Evolutionary conservation across 1,140 invertebrate genomes (phyloP).

Genomic region (Bombus turneri): DNA sequence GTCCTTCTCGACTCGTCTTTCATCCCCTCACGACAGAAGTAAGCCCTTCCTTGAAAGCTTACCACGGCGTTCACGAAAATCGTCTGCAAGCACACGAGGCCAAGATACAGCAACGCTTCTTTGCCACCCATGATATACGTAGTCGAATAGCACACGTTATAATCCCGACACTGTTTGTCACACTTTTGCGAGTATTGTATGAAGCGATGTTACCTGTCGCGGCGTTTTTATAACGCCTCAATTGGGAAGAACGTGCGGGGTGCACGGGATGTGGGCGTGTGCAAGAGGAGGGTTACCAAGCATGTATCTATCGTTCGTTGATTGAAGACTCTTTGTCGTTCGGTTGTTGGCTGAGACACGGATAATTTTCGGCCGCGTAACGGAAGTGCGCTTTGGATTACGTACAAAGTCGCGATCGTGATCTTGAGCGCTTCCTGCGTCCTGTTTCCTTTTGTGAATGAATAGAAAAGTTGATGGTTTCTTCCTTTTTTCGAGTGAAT

Average conservation of each 20-base stretch:
- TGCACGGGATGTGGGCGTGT: slow-evolving; percentile 76
- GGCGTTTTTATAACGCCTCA: slow-evolving; percentile 68
- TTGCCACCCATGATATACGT: slow-evolving; percentile 33
- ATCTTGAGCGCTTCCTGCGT: slow-evolving; percentile 53
- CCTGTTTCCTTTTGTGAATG: not conserved
- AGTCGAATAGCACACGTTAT: not conserved
- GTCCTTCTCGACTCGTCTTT: too few species aligned
- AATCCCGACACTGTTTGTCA: not conserved
- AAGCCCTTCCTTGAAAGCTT: slow-evolving; percentile 40
- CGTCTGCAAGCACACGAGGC: slow-evolving; percentile 44
- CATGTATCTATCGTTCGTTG: slow-evolving; percentile 49
- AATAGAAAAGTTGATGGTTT: too few species aligned
- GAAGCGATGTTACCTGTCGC: not conserved
- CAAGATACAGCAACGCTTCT: slow-evolving; percentile 31
- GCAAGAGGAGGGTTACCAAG: slow-evolving; percentile 29
- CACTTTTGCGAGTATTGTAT: slow-evolving; percentile 26
- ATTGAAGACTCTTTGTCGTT: slow-evolving; percentile 52
- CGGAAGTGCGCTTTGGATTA: slow-evolving; percentile 57
- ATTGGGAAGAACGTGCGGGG: not conserved
- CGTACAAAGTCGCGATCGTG: slow-evolving; percentile 5
- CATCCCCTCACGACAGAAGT: too few species aligned
- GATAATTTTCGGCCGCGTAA: slow-evolving; percentile 58
- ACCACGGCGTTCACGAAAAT: slow-evolving; percentile 65
- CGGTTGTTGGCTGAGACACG: slow-evolving; percentile 14
- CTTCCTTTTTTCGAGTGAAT: too few species aligned